phyloP scores from a whole-genome alignment of 2,888 invertebrate genomes.

The Limnephilus lunatus region DNA sequence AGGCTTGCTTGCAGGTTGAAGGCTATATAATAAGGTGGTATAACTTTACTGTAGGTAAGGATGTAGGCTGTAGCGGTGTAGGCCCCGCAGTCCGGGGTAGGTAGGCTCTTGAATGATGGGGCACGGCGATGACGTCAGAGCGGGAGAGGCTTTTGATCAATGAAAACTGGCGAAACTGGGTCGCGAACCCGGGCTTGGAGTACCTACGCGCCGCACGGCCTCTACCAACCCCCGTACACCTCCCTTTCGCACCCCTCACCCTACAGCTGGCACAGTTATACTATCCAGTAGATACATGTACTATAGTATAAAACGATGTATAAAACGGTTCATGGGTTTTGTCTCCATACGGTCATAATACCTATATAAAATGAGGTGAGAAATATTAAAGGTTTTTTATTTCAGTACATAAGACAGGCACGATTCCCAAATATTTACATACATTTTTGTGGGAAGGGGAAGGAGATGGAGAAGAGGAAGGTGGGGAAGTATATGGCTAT shows the following conservation, averaged over 20 bases:
- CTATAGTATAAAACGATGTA: not conserved
- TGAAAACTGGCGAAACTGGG: slow-evolving; percentile 49
- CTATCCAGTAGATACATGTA: not conserved
- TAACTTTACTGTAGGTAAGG: too few relatives aligned
- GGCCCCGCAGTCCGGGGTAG: not conserved
- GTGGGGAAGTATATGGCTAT: too few relatives aligned
- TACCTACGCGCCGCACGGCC: not conserved
- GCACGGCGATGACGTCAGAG: slow-evolving; percentile 49
- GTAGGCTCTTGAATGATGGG: slow-evolving; percentile 52
- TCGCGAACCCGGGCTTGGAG: slow-evolving; percentile 50
- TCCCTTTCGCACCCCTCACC: not conserved
- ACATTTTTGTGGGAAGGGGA: too few relatives aligned
- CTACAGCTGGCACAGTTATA: not conserved
- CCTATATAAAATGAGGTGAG: not conserved
- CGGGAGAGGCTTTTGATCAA: slow-evolving; percentile 47
- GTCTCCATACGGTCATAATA: not conserved
- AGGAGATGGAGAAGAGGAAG: too few relatives aligned
- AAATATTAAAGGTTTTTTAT: too few relatives aligned
- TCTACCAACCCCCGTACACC: not conserved
- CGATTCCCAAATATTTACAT: too few relatives aligned
- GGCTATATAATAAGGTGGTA: too few relatives aligned
- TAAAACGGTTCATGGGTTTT: not conserved
- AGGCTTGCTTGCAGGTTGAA: not conserved
- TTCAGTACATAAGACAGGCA: too few relatives aligned
- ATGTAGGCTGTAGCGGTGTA: not conserved